Conservation (phyloP, 2,113 vertebrate genomes). For the Podarcis raffonei region DNA sequence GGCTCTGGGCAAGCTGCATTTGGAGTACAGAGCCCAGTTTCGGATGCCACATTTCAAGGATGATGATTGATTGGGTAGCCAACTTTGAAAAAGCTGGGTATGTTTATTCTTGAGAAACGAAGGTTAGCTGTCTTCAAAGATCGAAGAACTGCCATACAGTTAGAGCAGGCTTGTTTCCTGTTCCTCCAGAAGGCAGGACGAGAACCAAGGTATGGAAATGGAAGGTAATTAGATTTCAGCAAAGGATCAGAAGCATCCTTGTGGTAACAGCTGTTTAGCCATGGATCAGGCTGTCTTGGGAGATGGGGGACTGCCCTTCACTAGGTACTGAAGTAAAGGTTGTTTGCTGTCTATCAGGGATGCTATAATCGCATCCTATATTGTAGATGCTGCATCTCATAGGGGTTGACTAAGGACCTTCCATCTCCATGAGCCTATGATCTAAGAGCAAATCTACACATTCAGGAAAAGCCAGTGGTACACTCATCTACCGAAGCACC, state of each 20-base stretch:
- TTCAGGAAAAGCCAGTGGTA: not conserved
- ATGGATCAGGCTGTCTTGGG: not conserved
- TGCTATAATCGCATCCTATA: not conserved
- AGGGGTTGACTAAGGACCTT: not conserved
- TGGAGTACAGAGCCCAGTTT: not conserved
- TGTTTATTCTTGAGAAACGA: not conserved
- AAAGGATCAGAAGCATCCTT: not conserved
- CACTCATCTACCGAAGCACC: not conserved
- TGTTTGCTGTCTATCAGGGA: not conserved
- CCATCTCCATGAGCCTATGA: not conserved
- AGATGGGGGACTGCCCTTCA: not conserved
- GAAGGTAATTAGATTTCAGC: not conserved
- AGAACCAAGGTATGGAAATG: not conserved
- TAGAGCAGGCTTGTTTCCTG: too few relatives aligned
- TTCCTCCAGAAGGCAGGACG: not conserved
- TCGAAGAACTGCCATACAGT: not conserved
- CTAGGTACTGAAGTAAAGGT: not conserved
- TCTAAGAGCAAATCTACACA: not conserved
- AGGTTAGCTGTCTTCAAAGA: not conserved
- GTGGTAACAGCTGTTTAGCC: not conserved
- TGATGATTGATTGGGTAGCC: not conserved
- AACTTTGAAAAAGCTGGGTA: not conserved
- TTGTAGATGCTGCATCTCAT: too few relatives aligned
- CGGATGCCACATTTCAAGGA: not conserved
- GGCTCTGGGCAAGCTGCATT: not conserved